These are phyloP conservation scores for Thereva nobilitata DNA, from an alignment of 2,888 invertebrate species.

Conservation along the genomic window DNA sequence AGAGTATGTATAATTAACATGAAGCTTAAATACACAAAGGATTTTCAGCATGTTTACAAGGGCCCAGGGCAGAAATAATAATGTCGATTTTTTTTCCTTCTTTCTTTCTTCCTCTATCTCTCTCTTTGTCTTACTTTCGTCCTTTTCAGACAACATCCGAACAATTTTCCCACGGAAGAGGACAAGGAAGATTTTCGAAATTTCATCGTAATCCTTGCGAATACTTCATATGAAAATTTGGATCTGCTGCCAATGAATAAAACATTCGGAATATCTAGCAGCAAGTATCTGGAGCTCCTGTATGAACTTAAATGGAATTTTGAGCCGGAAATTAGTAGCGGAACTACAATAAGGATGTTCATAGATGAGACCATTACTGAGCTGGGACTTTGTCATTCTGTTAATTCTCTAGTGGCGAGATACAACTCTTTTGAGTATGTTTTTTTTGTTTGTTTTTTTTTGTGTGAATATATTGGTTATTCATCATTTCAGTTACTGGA, in stretches of 20 bases:
- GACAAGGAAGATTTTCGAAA: constrained; percentile 62
- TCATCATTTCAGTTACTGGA: constrained; percentile 61
- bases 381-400: constrained; percentile 71
- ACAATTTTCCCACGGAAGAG: constrained; percentile 52
- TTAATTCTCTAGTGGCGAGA: constrained; percentile 68
- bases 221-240: constrained; percentile 66
- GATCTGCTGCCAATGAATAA: constrained; percentile 62
- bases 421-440: constrained; percentile 54
- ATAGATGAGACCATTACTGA: constrained; percentile 67
- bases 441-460: not conserved
- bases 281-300: constrained; percentile 64
- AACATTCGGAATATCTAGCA: constrained; percentile 60
- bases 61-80: too few relatives aligned
- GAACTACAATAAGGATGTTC: constrained; percentile 55
- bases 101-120: too few relatives aligned
- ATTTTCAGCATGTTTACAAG: constrained; percentile 1
- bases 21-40: not conserved
- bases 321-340: constrained; percentile 63
- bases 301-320: constrained; percentile 59
- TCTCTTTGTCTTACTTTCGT: not conserved
- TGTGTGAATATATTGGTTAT: not conserved
- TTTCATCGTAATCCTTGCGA: constrained; percentile 64
- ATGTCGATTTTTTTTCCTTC: too few relatives aligned
- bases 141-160: constrained; percentile 45
- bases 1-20: constrained; percentile 54